Conservation (phyloP, 2,797 vertebrate genomes). For the Manis javanica region DNA sequence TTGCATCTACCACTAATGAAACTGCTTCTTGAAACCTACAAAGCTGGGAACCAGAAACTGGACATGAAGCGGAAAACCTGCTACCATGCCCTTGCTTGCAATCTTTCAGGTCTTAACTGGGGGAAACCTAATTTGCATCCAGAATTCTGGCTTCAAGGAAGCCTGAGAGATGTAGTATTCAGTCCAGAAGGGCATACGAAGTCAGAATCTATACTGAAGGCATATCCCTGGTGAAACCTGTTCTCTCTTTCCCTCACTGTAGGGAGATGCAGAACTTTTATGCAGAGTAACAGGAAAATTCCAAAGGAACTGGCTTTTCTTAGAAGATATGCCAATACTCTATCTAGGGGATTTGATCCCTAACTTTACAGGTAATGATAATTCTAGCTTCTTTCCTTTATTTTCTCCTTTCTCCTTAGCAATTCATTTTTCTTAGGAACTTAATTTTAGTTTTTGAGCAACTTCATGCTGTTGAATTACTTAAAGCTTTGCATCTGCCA, state of each 20-base stretch:
- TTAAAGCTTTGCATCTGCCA: neutral
- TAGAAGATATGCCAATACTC: neutral
- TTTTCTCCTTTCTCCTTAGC: neutral
- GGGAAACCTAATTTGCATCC: neutral
- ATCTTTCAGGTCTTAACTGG: neutral
- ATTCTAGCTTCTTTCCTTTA: neutral
- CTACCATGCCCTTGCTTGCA: neutral
- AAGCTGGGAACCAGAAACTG: neutral
- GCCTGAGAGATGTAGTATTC: neutral
- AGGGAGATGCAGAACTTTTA: neutral
- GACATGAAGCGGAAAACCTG: neutral
- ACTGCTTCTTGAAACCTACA: neutral
- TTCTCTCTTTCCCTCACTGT: neutral
- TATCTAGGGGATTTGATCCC: neutral
- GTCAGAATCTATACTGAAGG: neutral
- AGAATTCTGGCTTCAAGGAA: conserved; percentile 20
- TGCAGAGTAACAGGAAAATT: neutral
- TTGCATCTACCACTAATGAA: neutral
- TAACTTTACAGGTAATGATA: neutral
- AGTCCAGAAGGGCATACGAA: neutral
- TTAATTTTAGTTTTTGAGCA: conserved; percentile 23
- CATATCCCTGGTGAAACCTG: neutral
- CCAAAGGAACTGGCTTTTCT: neutral
- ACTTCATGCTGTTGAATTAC: neutral
- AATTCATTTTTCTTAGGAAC: neutral